These are phyloP conservation scores for Pachypanchax playfairii DNA, from an alignment of 2,113 vertebrate genomes.

Conservation along the genomic window DNA sequence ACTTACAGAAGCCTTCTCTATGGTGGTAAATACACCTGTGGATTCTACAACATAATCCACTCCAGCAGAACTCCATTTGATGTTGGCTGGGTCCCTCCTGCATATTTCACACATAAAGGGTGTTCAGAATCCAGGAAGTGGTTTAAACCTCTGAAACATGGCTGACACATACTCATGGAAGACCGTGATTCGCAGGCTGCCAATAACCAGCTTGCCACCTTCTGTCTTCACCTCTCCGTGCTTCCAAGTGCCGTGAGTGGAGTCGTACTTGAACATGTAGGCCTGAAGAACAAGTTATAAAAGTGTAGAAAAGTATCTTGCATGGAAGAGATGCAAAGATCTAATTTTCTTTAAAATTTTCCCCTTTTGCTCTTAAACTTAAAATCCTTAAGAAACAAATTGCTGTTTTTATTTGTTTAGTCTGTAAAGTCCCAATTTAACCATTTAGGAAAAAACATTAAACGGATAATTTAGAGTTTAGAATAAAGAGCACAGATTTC, in stretches of 20 bases:
- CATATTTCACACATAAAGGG: background rate
- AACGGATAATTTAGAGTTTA: background rate
- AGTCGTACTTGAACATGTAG: constrained; percentile 99
- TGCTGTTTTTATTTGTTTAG: no score
- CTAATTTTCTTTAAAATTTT: no score
- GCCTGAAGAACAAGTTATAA: constrained; percentile 78
- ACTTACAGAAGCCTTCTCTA: constrained; percentile 95
- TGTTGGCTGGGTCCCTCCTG: constrained; percentile 93
- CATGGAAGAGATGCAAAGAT: no score
- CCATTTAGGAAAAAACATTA: background rate
- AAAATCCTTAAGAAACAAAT: no score
- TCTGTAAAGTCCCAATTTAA: background rate
- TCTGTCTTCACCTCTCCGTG: constrained; percentile 87
- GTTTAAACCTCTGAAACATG: constrained; percentile 51
- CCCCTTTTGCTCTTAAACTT: no score
- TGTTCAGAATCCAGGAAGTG: background rate
- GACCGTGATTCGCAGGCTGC: constrained; percentile 84
- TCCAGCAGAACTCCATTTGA: constrained; percentile 94
- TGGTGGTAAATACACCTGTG: constrained; percentile 97
- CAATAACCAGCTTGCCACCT: constrained; percentile 90
- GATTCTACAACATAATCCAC: constrained; percentile 95
- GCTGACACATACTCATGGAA: constrained; percentile 86
- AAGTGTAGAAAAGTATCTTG: background rate
- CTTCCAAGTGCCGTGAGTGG: constrained; percentile 87
- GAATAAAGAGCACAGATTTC: background rate